Evolutionary conservation across 2,888 invertebrate genomes (phyloP), one percentile per base, ranked within the genome.

Genomic region (Heliconius cydno): DNA sequence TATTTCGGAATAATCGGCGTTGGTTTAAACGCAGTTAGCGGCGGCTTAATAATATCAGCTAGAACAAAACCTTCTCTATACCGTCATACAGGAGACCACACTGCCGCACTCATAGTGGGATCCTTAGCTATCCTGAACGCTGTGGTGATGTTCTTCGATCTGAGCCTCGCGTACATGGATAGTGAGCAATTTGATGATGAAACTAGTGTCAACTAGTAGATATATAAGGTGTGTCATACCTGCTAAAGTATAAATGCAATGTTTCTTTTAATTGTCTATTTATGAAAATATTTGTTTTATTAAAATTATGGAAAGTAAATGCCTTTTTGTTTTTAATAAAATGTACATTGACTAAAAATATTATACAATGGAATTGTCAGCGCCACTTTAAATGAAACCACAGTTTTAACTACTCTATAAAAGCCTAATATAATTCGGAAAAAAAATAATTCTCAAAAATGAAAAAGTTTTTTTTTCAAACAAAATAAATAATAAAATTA

Each of bases 171-270:
- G 15, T 94, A 93, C 83, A 85, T 94, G 88, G 94, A 94, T 86
- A 93, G 94, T 13, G 94, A 94, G 81, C 94, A 93, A 85, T 92
- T 88, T 81, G 94, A 94, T 73, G 94, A 94, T 72, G 93, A 93
- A 80, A 87, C 87, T 83, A 92, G 92, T 84, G 89, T 92, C 2
- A 28, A 65, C 65, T 65, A 65, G 25, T 65, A 60, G 60, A 60
- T n/a, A 66, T 94, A 89, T 94, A 89, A 90, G 80, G 73, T 85
- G 80, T 88, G 76, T 81, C 30, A 15, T 68, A n/a, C 15, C 22
- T 46, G 46, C 65, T 65, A 28, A 65, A 65, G 65, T 65, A 65
- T 65, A 65, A 65, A 65, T 65, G 65, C 65, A 65, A 65, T 65
- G 28, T 28, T 30, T 30, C 30, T 30, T 30, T 30, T 30, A 30